phyloP scores from a whole-genome alignment of 2,113 vertebrate species.

The Vulpes ferrilata region DNA sequence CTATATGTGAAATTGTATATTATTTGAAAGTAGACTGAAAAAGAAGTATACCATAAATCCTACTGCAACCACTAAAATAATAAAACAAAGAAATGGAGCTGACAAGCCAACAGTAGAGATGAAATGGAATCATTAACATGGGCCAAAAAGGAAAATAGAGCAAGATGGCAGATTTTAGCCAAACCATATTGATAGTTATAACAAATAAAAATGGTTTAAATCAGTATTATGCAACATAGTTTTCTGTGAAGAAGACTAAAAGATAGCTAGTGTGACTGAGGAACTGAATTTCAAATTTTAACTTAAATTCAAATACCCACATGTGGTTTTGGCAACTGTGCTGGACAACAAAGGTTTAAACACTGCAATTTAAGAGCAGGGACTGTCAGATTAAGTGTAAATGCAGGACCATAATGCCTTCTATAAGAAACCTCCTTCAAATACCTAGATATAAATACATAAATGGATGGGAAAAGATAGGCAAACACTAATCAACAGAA shows the following conservation, averaged over 20 bases:
- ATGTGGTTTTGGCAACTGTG: background rate
- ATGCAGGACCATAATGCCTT: background rate
- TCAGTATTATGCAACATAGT: background rate
- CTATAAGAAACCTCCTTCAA: background rate
- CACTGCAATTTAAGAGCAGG: background rate
- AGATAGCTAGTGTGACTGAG: background rate
- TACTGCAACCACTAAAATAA: background rate
- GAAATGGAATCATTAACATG: conserved; percentile 7
- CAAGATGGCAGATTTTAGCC: background rate
- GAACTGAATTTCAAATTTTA: background rate
- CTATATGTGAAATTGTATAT: background rate
- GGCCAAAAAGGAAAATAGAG: background rate
- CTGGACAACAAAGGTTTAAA: background rate
- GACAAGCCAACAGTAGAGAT: background rate
- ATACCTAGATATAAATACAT: background rate
- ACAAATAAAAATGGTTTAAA: background rate
- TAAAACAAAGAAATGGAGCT: background rate
- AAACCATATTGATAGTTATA: background rate
- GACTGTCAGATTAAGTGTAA: background rate
- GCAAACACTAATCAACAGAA: background rate
- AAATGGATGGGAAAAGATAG: background rate
- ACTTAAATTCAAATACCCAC: background rate
- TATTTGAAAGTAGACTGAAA: background rate
- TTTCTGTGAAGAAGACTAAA: background rate
- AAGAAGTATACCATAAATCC: background rate